Conservation (phyloP, 2,797 vertebrate species). For the Leptodactylus fallax region DNA sequence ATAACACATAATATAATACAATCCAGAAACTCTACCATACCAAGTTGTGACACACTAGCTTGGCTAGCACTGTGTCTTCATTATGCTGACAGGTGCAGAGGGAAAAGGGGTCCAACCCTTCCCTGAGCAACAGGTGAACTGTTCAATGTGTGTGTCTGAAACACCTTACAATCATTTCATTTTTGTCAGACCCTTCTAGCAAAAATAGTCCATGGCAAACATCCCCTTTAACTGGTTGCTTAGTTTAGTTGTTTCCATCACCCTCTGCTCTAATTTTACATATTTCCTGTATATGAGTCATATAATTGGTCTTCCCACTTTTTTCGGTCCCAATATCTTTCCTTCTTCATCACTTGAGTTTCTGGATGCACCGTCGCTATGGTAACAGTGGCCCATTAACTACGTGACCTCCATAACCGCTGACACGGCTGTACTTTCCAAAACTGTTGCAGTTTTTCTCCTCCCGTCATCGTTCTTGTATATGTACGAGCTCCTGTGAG, state of each 20-base stretch:
- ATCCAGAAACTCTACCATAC: no score
- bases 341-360: not conserved
- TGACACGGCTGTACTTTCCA: not conserved
- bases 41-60: no score
- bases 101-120: no score
- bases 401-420: not conserved
- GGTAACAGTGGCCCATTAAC: conserved; percentile 13
- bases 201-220: no score
- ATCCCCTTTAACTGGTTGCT: not conserved
- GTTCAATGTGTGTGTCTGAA: no score
- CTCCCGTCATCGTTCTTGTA: not conserved
- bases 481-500: not conserved
- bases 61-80: no score
- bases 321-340: not conserved
- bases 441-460: not conserved
- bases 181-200: no score
- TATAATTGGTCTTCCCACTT: not conserved
- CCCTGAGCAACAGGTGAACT: no score
- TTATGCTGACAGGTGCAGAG: no score
- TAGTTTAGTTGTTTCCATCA: not conserved
- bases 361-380: not conserved
- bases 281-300: not conserved
- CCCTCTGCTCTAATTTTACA: not conserved
- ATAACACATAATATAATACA: no score
- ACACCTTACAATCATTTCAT: no score